Evolutionary conservation across 2,888 invertebrate genomes (phyloP), one percentile per base, ranked within the genome.

Genomic region (Calameuta pallipes): DNA sequence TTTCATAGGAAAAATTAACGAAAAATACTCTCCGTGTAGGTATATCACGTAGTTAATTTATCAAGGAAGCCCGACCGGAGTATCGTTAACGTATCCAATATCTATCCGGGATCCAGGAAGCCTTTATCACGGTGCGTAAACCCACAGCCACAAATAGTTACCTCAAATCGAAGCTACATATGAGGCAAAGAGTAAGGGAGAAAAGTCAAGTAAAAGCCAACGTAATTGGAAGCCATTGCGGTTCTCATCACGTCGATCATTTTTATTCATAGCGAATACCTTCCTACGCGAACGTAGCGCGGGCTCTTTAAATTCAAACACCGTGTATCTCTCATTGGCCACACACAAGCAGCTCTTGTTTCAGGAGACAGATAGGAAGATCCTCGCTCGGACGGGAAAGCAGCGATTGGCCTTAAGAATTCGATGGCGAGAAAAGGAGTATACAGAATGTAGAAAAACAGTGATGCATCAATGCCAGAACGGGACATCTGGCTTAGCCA

Each of bases 381-480:
- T 56, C 6, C 6, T 56, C 6, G 15, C 23, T 23, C 23, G 41
- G 1, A 4, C 6, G 12, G 36, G 12, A 3, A 36, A 56, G 23
- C 41, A 2, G 23, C 41, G 9, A 56, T 56, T 56, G 41, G 41
- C 41, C 23, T 1, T 56, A 56, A 56, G 23, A 56, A 56, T 56
- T 56, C 23, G 23, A 56, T 56, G 41, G 23, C 15, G 41, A 23
- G 41, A 56, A 35, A 35, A 75, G 77, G 70, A 73, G 69, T 75
- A 81, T 78, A 75, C 80, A 75, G n/a, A 73, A 23, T 31, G 73
- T 76, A 79, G 76, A 81, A 83, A 83, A 84, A 81, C 79, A 77
- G 73, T 77, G 83, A 83, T 79, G 81, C 82, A 81, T 83, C 83
- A 83, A 82, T 85, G 84, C 82, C 84, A 84, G 78, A 15, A 74